Conservation (phyloP, 2,113 vertebrate genomes). For the Plotosus lineatus region DNA sequence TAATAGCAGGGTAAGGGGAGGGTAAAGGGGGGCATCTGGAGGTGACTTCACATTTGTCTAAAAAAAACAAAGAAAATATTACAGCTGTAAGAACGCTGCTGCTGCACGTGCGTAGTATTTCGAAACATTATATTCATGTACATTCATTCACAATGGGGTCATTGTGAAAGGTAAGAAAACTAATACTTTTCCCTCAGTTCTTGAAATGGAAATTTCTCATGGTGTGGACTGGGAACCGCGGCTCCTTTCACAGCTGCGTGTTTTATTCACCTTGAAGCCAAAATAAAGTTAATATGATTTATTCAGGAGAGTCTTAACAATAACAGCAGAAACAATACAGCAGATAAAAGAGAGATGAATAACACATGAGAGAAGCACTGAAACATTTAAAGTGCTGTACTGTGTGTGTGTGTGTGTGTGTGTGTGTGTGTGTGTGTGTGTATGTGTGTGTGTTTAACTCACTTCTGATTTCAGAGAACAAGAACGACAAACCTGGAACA, state of each 20-base stretch:
- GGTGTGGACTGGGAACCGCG: not conserved
- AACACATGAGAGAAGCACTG: not conserved
- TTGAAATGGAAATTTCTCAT: not conserved
- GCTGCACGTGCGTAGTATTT: too few relatives aligned
- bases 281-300: not conserved
- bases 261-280: not conserved
- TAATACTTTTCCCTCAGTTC: not conserved
- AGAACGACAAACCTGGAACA: not conserved
- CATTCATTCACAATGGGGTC: not conserved
- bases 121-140: too few relatives aligned
- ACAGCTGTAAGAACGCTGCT: too few relatives aligned
- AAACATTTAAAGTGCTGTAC: not conserved
- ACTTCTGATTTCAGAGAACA: not conserved
- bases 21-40: too few relatives aligned
- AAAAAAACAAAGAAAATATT: too few relatives aligned
- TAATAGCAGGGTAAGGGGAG: too few relatives aligned
- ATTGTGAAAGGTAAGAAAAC: not conserved
- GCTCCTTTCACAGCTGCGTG: not conserved
- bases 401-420: not conserved
- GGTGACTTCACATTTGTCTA: too few relatives aligned
- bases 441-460: not conserved
- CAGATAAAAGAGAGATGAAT: conserved; percentile 2
- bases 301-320: conserved; percentile 10
- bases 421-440: not conserved
- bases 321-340: conserved; percentile 1